Evolutionary conservation across 2,888 invertebrate genomes (phyloP).

Genomic region (Drosophila setosimentum): DNA sequence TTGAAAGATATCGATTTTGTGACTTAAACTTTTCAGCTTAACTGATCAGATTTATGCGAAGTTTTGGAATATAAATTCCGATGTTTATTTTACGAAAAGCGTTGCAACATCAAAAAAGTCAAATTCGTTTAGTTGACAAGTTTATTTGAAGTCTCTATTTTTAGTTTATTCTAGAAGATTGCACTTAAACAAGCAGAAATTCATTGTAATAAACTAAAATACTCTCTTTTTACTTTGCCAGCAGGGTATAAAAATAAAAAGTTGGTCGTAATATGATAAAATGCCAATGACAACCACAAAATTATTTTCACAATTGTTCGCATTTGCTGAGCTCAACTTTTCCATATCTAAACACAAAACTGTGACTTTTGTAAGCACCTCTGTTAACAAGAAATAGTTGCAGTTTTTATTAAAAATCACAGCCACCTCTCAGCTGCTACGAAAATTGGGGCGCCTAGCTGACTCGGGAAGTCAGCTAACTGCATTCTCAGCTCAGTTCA

Average conservation of each 20-base stretch:
- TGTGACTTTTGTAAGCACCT: conserved; percentile 6
- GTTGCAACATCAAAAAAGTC: neutral
- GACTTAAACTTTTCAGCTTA: neutral
- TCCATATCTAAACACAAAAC: neutral
- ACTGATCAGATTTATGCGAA: neutral
- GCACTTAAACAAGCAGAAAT: too few species aligned
- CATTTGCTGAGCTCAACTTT: neutral
- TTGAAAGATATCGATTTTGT: neutral
- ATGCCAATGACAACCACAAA: neutral
- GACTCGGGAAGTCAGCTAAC: conserved; percentile 32
- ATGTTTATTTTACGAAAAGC: neutral
- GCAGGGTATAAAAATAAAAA: neutral
- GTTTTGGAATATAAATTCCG: neutral
- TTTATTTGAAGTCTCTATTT: neutral
- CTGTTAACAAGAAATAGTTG: neutral
- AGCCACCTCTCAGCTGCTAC: conserved; percentile 17
- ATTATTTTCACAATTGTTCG: neutral
- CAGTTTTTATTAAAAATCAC: conserved; percentile 7
- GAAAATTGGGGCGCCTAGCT: conserved; percentile 48
- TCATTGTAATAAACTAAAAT: too few species aligned
- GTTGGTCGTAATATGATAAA: too few species aligned
- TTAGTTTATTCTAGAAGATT: neutral
- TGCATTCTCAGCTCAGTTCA: conserved; percentile 23
- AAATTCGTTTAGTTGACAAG: neutral
- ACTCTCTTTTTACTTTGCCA: neutral